Base-by-base conservation (phyloP, 1,140 invertebrate species). In the Anastrepha ludens region DNA sequence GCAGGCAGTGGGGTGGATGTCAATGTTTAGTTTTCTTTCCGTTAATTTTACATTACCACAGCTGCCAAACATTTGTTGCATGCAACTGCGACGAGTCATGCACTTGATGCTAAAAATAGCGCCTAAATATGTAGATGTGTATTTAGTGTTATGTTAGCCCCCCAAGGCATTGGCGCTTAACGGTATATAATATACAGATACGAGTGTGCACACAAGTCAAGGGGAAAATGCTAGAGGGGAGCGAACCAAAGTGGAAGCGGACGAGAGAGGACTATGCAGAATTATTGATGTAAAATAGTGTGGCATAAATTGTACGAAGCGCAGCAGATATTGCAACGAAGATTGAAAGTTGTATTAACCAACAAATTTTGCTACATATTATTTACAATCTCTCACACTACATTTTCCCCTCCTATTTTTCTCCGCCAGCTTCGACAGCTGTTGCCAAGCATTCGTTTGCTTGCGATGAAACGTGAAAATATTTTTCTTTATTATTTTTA, bases 51-150 rank as follows among this genome's bases (percentile, higher is more conserved):
- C 74, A n/a, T 55, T 55, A n/a, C 17, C 74, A 50, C 74, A 81
- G 44, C 44, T 81, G 74, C 74, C 17, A 7, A 81, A 81, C 44
- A 81, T 81, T 81, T 81, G 74, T 81, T 81, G 74, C 74, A 81
- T 81, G 67, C 47, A 55, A 55, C n/a, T 20, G 15, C 47, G n/a
- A 15, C 47, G 41, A 17, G 41, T 6, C 39, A 15, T 81, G 15
- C 20, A 81, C 15, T 50, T 4, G 17, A 9, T n/a, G 74, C 17
- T 47, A 81, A 81, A 81, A 81, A 81, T 81, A 81, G 74, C 74
- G 6, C 15, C 39, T 74, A 3, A 74, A 47, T 44, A 41, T 11
- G 29, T 70, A 44, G 3, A 9, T 17, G 1, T 44, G 13, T 17
- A 47, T 47, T 15, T 74, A 17, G 3, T 74, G 5, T 20, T 9